Evolutionary conservation across 2,113 vertebrate species (phyloP).

Genomic region (Pyxicephalus adspersus): DNA sequence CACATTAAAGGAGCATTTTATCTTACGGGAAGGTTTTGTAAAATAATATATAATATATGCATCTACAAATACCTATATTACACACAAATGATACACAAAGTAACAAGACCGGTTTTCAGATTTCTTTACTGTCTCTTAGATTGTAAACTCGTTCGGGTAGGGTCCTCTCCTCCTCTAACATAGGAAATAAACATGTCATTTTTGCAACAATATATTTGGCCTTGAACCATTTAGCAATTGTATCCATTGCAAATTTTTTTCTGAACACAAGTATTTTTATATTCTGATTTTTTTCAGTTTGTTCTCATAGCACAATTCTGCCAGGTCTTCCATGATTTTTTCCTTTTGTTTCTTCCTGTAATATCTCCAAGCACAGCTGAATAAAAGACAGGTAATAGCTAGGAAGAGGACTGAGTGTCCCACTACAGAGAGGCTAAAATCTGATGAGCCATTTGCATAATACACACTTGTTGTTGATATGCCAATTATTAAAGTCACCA

Average conservation of each 20-base stretch:
- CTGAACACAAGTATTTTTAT: neutral
- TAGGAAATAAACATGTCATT: no score
- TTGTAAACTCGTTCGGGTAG: no score
- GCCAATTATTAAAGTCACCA: slow-evolving; percentile 50
- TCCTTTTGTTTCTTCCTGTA: slow-evolving; percentile 32
- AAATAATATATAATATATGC: no score
- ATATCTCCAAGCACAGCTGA: slow-evolving; percentile 45
- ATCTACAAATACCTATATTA: no score
- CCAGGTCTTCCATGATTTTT: slow-evolving; percentile 41
- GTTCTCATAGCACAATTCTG: slow-evolving; percentile 30
- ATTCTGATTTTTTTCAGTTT: slow-evolving; percentile 26
- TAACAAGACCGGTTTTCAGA: no score
- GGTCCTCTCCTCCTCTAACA: no score
- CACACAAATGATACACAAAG: no score
- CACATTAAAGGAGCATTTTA: no score
- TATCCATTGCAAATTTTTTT: neutral
- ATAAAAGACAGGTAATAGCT: neutral
- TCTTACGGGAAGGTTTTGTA: no score
- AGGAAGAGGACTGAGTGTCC: slow-evolving; percentile 19
- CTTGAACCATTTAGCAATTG: no score
- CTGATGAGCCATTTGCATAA: neutral
- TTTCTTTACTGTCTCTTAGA: no score
- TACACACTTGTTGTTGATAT: slow-evolving; percentile 22
- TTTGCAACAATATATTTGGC: no score
- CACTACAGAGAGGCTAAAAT: slow-evolving; percentile 6